Percentiles rank a stretch among this genome's conserved stretches.
These are phyloP conservation scores for Nyctibius bracteatus DNA, from an alignment of 2,113 vertebrate genomes.

Conservation along the genomic window DNA sequence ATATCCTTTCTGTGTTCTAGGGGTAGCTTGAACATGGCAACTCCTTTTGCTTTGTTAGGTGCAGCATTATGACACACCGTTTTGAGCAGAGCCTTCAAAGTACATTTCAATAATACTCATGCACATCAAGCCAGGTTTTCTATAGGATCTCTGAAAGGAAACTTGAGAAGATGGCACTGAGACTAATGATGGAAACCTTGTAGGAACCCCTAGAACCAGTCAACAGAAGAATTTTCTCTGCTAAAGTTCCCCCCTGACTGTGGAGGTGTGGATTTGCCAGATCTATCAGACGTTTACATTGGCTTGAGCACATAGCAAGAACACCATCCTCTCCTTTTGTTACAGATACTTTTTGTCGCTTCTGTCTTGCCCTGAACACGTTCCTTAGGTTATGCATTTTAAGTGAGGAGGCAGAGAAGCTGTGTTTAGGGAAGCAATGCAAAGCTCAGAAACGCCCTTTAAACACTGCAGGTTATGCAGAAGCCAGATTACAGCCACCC, in stretches of 20 bases:
- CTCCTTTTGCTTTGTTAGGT: background rate
- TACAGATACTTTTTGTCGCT: background rate
- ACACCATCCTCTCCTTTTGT: background rate
- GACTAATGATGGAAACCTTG: background rate
- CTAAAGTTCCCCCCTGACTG: background rate
- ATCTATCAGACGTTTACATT: background rate
- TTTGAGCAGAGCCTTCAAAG: background rate
- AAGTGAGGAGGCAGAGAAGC: background rate
- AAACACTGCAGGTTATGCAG: background rate
- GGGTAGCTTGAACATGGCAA: background rate
- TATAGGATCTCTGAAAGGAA: background rate
- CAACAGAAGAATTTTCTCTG: background rate
- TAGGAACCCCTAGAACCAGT: background rate
- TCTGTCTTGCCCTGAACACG: background rate
- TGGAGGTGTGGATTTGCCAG: background rate
- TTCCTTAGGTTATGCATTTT: background rate
- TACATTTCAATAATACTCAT: background rate
- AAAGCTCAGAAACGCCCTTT: background rate
- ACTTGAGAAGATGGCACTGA: background rate
- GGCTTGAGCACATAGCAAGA: background rate
- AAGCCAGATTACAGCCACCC: background rate
- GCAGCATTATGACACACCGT: fast-evolving
- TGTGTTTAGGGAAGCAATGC: background rate
- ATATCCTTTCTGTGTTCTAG: background rate
- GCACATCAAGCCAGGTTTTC: background rate